Evolutionary conservation across 2,888 invertebrate genomes (phyloP), one percentile per base, ranked within the genome.

Genomic region (Eristalis arbustorum): DNA sequence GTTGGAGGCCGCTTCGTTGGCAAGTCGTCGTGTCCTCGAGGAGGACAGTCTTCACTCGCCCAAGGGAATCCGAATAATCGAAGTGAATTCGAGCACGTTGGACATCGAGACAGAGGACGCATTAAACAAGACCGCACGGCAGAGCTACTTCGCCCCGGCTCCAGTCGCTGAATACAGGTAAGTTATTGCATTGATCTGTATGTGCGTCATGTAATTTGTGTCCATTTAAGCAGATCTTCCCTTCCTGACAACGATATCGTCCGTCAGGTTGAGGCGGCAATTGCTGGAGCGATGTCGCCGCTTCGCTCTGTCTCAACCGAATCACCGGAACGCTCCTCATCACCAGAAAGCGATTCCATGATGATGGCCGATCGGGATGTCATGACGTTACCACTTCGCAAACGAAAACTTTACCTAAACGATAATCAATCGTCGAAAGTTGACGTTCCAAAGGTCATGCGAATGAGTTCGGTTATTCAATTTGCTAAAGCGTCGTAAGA

Each of bases 401-500:
- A 97, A 92, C 94, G 97, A 83, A 97, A 96, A 92, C 95, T 96
- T 94, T 97, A 95, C 91, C 94, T 94, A 92, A 95, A 95, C 80
- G 93, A 95, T 94, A 90, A 95, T 94, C 95, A 81, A 90, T 90
- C 87, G 10, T 34, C 75, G 31, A 80, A 93, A 93, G 71, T 67
- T 25, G 88, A 88, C 49, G 88, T 88, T 76, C 81, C 90, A 63
- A 92, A 92, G 88, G 92, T 92, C 77, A 91, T 93, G 89, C 92
- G 94, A 76, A 93, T 94, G 91, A 96, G 94, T 91, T 97, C 97
- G 3, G 98, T 98, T 67, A 98, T 97, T 91, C 97, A 97, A 89
- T 98, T 97, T 91, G 98, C 97, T 22, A 95, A 96, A 89, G 95
- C 96, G 90, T 93, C 94, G 92, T 93, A 95, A 94, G 67, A n/a